phyloP scores from a whole-genome alignment of 2,888 invertebrate genomes.

The Ellobium chinense region DNA sequence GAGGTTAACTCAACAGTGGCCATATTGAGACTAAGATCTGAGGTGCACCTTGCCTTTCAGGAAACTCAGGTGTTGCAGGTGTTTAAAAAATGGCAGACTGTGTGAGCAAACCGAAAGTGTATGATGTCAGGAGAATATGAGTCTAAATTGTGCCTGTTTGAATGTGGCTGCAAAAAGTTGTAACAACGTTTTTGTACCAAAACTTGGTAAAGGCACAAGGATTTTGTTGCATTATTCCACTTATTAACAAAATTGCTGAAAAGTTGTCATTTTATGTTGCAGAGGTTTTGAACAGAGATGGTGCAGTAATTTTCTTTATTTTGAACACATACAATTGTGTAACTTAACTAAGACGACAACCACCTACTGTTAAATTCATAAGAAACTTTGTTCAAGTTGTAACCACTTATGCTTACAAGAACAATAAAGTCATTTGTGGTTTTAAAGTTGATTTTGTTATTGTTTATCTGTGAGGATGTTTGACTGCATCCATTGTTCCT shows the following conservation, averaged over 20 bases:
- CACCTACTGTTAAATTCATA: constrained; percentile 39
- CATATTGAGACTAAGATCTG: too few relatives aligned
- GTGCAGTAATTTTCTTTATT: constrained; percentile 34
- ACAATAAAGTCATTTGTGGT: constrained; percentile 47
- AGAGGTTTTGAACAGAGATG: constrained; percentile 29
- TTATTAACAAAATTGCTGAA: constrained; percentile 15
- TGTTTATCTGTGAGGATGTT: too few relatives aligned
- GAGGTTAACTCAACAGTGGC: too few relatives aligned
- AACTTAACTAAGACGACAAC: constrained; percentile 38
- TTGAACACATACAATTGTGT: constrained; percentile 6
- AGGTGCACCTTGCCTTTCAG: too few relatives aligned
- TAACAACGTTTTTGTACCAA: neutral
- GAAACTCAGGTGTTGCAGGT: too few relatives aligned
- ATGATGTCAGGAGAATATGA: too few relatives aligned
- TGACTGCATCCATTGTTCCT: too few relatives aligned
- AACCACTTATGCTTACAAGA: constrained; percentile 44
- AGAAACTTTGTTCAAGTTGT: constrained; percentile 43
- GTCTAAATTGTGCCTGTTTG: too few relatives aligned
- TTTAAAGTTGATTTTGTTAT: neutral
- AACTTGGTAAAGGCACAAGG: constrained; percentile 23
- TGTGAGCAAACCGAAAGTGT: too few relatives aligned
- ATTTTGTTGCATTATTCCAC: constrained; percentile 14
- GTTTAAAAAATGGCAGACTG: too few relatives aligned
- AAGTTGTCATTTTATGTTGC: constrained; percentile 15
- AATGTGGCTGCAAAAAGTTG: neutral